Conservation (phyloP, 2,888 invertebrate genomes). For the Diaprepes abbreviatus region DNA sequence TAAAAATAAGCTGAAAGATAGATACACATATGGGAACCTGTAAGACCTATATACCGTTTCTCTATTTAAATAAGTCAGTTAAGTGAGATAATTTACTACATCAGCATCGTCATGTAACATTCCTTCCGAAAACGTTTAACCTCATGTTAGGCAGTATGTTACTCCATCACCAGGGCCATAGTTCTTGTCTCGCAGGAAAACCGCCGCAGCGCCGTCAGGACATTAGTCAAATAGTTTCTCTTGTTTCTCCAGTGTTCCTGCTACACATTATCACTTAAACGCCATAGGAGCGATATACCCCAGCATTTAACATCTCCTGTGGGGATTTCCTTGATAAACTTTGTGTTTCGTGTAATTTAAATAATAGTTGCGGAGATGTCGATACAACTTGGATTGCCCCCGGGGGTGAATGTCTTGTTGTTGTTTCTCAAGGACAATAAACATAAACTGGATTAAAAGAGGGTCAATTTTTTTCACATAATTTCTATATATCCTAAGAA, state of each 20-base stretch:
- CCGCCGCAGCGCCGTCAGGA: background rate
- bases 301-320: conserved; percentile 34
- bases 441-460: too few species aligned
- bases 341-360: conserved; percentile 41
- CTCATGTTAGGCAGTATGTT: too few species aligned
- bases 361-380: conserved; percentile 29
- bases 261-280: conserved; percentile 42
- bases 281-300: conserved; percentile 38
- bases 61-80: too few species aligned
- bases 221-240: conserved; percentile 26
- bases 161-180: background rate
- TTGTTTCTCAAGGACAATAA: too few species aligned
- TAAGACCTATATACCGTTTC: too few species aligned
- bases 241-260: conserved; percentile 12
- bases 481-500: too few species aligned
- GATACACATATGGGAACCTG: too few species aligned
- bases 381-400: background rate
- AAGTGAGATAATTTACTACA: too few species aligned
- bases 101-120: too few species aligned
- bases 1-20: too few species aligned
- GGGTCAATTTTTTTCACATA: too few species aligned
- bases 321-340: conserved; percentile 32
- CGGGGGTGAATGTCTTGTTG: background rate
- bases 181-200: conserved; percentile 16
- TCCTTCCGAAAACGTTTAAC: too few species aligned